Base-by-base conservation (phyloP, 2,113 vertebrate species). In the Melanostigma gelatinosum region DNA sequence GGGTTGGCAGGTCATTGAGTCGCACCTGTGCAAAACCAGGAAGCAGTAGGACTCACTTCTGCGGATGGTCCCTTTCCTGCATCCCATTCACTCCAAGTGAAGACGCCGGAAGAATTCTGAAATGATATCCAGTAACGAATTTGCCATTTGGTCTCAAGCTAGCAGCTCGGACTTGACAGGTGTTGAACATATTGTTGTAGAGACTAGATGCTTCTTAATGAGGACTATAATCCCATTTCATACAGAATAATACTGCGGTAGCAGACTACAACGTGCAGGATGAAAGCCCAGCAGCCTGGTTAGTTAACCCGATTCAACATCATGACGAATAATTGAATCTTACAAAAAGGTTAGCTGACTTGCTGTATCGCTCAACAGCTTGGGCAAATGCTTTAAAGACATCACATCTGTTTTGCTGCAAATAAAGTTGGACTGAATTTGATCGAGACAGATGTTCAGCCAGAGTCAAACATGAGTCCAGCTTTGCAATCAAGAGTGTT, bases 381-480 rank as follows among this genome's bases (percentile, higher is more conserved):
- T 13, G 24, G 34, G 32, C n/a, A n/a, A 34, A 44, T 34, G 24
- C 52, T 67, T 55, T 36, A 55, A n/a, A 65, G 34, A 20, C 60
- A 54, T 65, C n/a, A 65, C 74, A 74, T 81, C 48, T 77, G 61
- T 42, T 80, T 54, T 18, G 10, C 12, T 50, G 38, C 32, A 18
- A 52, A 63, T 72, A 40, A 58, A 38, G 75, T 15, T 57, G 79
- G 24, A 57, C 13, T 27, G 50, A 44, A 52, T 75, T 79, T 3
- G 42, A 77, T 70, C 78, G 44, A 60, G 60, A 58, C 74, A 81
- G 68, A 69, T 52, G 79, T 78, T 82, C 60, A 54, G 44, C 44
- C 70, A 24, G 52, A 57, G 68, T 27, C 24, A 6, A 77, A 68
- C 42, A 66, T 55, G 32, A 61, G 22, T 40, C 54, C 57, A 54